Evolutionary conservation across 2,113 vertebrate species (phyloP), one percentile per base, ranked within the genome.

Genomic region (Pyxicephalus adspersus): DNA sequence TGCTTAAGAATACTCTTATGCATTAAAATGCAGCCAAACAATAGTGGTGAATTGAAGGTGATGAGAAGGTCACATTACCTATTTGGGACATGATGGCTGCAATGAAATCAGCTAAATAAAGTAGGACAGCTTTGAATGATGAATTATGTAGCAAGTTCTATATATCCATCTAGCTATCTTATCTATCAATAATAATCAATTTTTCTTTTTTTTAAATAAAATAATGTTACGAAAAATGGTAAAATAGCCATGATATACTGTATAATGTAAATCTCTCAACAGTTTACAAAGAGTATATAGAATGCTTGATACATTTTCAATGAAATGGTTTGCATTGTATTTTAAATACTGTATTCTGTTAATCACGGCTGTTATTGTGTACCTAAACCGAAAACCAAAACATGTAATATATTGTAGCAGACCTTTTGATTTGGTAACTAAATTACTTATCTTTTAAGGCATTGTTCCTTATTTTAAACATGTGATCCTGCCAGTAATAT

Each of bases 41-140:
- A 82, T 82, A 55, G 28, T 66, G 38, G 29, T 82, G 51, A 66
- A 75, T 50, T 82, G 80, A 82, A 82, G 71, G 80, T 82, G 51
- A 66, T 22, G 29, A 82, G 80, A 82, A 82, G 70, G 80, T 82
- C 64, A 75, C 20, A 38, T 38, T 66, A 82, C 70, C 61, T 65
- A 64, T 75, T 54, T 82, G 61, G 20, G 65, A 50, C 17, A 55
- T 70, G 29, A 68, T 60, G 64, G 31, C 67, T 72, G 57, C 38
- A 64, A 28, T 52, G 26, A 23, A 63, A 28, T 52, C 15, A 64
- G 20, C 19, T 67, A 23, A 79, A 79, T 45, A 38, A 57, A 60
- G 38, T 11, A 70, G 22, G 23, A 34, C 3, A 19, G 13, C 2
- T 57, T 57, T 29, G 18, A 50, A 50, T 68, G 31, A 38, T 77